Conservation (phyloP, 2,888 invertebrate genomes). For the Keiferia lycopersicella region DNA sequence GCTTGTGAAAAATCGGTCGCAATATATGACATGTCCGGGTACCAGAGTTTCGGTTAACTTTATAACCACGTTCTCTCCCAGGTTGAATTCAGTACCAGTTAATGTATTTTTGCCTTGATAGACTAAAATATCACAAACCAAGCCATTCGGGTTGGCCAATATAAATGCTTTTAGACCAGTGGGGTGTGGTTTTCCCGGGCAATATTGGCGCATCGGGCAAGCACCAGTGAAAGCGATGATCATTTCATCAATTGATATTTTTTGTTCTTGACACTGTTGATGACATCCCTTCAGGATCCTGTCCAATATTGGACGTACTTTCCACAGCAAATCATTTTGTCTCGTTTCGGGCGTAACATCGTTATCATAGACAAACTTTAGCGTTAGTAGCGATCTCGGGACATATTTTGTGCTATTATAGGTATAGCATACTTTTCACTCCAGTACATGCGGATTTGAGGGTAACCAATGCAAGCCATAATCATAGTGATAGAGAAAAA, state of each 20-base stretch:
- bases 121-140: conserved; percentile 30
- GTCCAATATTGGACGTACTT: conserved; percentile 30
- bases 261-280: conserved; percentile 24
- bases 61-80: conserved; percentile 27
- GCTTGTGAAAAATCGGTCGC: conserved; percentile 30
- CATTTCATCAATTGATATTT: conserved; percentile 27
- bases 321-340: conserved; percentile 31
- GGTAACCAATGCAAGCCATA: conserved; percentile 25
- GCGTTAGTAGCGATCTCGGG: conserved; percentile 28
- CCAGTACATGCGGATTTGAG: conserved; percentile 30
- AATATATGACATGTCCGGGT: conserved; percentile 32
- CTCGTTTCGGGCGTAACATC: conserved; percentile 28
- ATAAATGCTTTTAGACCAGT: conserved; percentile 33
- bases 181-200: conserved; percentile 32
- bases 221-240: conserved; percentile 30
- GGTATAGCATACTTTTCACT: conserved; percentile 28
- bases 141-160: conserved; percentile 29
- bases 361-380: conserved; percentile 32
- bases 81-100: not conserved
- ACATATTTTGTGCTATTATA: conserved; percentile 28
- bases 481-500: conserved; percentile 28
- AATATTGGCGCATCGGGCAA: conserved; percentile 30
- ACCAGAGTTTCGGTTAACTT: conserved; percentile 27
- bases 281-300: conserved; percentile 29
- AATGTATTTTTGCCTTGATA: conserved; percentile 32